Evolutionary conservation across 1,140 invertebrate genomes (phyloP), one percentile per base, ranked within the genome.

Genomic region (Anagrus nilaparvatae): DNA sequence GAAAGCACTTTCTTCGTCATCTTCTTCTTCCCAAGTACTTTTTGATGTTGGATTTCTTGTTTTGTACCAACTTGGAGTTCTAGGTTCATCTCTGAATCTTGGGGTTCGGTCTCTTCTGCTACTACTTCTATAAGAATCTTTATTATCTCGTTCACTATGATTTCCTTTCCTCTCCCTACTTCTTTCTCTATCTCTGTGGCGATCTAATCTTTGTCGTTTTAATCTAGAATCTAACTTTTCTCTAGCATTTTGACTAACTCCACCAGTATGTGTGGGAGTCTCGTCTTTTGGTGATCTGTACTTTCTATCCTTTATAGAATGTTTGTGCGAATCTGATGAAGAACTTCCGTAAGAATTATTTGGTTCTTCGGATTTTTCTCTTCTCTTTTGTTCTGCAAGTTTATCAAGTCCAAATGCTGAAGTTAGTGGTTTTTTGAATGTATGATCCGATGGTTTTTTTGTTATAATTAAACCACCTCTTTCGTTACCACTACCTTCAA

Each of bases 221-320:
- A 84, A 60, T 38, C 84, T 70, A 46, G 83, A 71, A 23, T 83
- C 65, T 47, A 87, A 70, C 48, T 81, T 72, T 52, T 82, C 75
- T 47, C 77, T 71, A 0, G 87, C 88, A 60, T 84, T 80, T 39
- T 77, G 75, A 27, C 82, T 86, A 3, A 96, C 81, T 18, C 92
- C 91, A 25, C 90, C 91, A 4, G 91, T 93, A 56, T 96, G 79
- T 1, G 91, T 87, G 1, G 93, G 93, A 6, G 92, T 96, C 69
- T 97, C 93, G 53, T 84, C 79, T 52, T 79, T 74, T 7, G 79
- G 69, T 42, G 76, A 67, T 40, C 92, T 71, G 56, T 92, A 90
- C 61, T 85, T 79, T 48, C 87, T 72, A 17, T 70, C 62, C 34
- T 63, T 72, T 3, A 52, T 4, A 13, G 58, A 58, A 1, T 47